Conservation (phyloP, 2,888 invertebrate species). For the Scaptomyza parva region DNA sequence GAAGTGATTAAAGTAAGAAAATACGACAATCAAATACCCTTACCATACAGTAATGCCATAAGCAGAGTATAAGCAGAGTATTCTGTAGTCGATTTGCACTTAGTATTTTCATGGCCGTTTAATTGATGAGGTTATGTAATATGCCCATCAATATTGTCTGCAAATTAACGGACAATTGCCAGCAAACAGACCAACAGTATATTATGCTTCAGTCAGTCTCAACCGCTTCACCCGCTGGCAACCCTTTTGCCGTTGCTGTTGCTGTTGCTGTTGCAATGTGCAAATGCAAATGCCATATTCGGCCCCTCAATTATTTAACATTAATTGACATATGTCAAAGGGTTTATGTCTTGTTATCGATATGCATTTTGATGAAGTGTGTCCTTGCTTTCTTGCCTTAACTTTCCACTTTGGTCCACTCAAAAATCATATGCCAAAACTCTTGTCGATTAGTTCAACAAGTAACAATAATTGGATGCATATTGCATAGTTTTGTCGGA, state of each 20-base stretch:
- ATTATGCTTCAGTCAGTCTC: neutral
- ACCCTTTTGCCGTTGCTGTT: neutral
- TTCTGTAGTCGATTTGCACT: neutral
- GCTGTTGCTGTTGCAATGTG: neutral
- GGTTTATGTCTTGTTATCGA: neutral
- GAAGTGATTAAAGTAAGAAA: no score
- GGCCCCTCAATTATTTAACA: neutral
- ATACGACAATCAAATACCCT: neutral
- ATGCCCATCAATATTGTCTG: neutral
- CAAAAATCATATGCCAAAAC: no score
- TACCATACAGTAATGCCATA: neutral
- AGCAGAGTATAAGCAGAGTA: no score
- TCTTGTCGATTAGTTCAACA: no score
- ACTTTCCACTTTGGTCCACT: no score
- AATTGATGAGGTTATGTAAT: conserved; percentile 5
- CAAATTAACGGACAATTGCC: neutral
- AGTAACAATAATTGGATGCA: no score
- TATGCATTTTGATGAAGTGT: neutral
- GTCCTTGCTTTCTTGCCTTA: no score
- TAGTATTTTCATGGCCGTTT: neutral
- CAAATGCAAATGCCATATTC: neutral
- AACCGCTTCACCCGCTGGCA: neutral
- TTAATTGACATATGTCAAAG: neutral
- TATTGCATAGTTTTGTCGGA: no score
- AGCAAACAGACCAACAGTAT: neutral